Evolutionary conservation across 2,888 invertebrate species (phyloP).

Genomic region (Drosophila neonasuta): DNA sequence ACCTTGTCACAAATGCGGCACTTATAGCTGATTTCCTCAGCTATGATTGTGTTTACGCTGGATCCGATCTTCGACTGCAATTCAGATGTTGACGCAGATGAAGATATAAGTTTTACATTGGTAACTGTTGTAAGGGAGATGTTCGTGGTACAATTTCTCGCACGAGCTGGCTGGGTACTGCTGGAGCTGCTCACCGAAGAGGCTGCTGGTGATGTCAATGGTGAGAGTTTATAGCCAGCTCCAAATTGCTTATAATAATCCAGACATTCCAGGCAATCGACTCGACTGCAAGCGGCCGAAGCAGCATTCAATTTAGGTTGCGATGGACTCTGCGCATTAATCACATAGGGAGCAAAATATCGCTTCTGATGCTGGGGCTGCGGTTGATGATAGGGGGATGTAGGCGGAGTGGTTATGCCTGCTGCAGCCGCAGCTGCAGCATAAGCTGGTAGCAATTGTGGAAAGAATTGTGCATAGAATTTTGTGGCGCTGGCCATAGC

Average conservation of each 20-base stretch:
- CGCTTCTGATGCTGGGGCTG: constrained; percentile 60
- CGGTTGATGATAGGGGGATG: constrained; percentile 63
- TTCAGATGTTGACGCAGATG: constrained; percentile 19
- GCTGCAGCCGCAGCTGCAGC: constrained; percentile 72
- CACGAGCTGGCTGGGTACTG: constrained; percentile 48
- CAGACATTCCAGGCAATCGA: constrained; percentile 73
- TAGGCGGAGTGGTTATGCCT: constrained; percentile 59
- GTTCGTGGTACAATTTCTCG: constrained; percentile 36
- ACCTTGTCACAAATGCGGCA: constrained; percentile 82
- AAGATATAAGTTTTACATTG: constrained; percentile 66
- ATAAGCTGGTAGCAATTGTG: constrained; percentile 77
- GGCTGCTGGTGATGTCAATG: constrained; percentile 70
- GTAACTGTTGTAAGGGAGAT: constrained; percentile 73
- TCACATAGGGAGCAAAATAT: constrained; percentile 72
- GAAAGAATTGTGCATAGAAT: constrained; percentile 80
- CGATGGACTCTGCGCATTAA: constrained; percentile 53
- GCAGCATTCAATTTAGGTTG: constrained; percentile 36
- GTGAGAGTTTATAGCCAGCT: constrained; percentile 52
- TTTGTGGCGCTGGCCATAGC: constrained; percentile 80
- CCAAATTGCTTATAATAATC: constrained; percentile 71
- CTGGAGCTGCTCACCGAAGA: constrained; percentile 71
- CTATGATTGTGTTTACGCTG: constrained; percentile 6
- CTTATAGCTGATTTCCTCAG: constrained; percentile 81
- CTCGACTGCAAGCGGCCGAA: constrained; percentile 57
- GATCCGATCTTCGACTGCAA: constrained; percentile 31